Conservation (phyloP, 2,888 invertebrate genomes). For the Dinocampus coccinellae region DNA sequence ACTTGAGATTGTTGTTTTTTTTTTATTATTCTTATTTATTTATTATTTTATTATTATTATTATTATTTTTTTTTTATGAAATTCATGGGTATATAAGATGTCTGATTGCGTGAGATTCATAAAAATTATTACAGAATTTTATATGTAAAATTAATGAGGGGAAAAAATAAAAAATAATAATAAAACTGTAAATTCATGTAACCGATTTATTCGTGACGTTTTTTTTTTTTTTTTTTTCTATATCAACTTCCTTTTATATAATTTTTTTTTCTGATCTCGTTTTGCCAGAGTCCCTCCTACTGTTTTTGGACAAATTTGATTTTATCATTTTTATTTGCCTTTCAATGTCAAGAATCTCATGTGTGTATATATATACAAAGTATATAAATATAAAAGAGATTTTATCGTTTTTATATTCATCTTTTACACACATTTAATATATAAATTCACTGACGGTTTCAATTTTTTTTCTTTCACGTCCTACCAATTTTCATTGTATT, state of each 20-base stretch:
- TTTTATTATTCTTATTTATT: too few relatives aligned
- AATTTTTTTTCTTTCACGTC: neutral
- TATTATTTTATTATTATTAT: too few relatives aligned
- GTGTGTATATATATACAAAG: neutral
- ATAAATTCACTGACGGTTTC: neutral
- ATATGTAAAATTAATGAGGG: conserved; percentile 17
- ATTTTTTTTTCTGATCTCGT: too few relatives aligned
- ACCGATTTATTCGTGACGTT: neutral
- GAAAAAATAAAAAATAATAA: neutral
- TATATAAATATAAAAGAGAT: neutral
- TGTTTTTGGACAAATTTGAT: conserved; percentile 59
- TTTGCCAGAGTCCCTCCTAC: conserved; percentile 45
- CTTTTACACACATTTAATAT: neutral
- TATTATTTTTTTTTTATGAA: conserved; percentile 32
- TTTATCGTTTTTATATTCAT: conserved; percentile 1
- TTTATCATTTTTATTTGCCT: conserved; percentile 50
- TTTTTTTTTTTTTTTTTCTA: conserved; percentile 22
- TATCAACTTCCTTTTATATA: conserved; percentile 19
- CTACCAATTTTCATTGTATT: neutral
- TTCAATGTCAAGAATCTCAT: neutral
- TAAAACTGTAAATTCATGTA: neutral
- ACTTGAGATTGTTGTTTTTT: conserved; percentile 36
- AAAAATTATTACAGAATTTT: neutral
- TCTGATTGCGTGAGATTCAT: too few relatives aligned
- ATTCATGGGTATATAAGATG: neutral